phyloP scores from a whole-genome alignment of 2,797 vertebrate species.

The Philypnodon macrostomus region DNA sequence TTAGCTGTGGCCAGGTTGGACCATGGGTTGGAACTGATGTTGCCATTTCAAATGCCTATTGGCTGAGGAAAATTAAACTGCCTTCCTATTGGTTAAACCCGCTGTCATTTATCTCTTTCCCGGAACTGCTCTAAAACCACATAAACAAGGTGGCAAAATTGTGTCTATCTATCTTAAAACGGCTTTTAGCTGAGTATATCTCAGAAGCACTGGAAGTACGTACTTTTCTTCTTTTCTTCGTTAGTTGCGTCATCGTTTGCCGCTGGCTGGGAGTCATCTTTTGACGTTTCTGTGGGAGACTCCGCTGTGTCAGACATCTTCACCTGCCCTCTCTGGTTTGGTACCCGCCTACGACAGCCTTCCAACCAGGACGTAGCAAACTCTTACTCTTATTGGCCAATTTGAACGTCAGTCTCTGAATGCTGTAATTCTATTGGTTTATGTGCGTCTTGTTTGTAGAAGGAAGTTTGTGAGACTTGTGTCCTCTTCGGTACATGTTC shows the following conservation, averaged over 20 bases:
- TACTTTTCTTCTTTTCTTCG: conserved; percentile 84
- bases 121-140: conserved; percentile 38
- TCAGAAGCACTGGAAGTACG: neutral
- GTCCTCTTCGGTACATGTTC: neutral
- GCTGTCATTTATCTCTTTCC: conserved; percentile 33
- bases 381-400: conserved; percentile 36
- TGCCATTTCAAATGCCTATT: conserved; percentile 34
- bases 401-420: conserved; percentile 18
- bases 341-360: neutral
- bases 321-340: neutral
- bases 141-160: conserved; percentile 3
- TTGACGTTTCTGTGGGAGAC: conserved; percentile 72
- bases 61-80: conserved; percentile 11
- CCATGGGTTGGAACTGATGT: neutral
- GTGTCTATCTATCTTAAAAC: neutral
- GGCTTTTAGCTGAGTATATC: neutral
- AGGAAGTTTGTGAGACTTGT: conserved; percentile 7
- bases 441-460: neutral
- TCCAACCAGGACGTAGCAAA: neutral
- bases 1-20: conserved; percentile 34
- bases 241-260: conserved; percentile 59
- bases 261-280: conserved; percentile 70
- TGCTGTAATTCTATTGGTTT: conserved; percentile 40
- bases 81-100: conserved; percentile 43
- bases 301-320: conserved; percentile 81